Evolutionary conservation across 2,888 invertebrate species (phyloP).

Genomic region (Athalia circularis): DNA sequence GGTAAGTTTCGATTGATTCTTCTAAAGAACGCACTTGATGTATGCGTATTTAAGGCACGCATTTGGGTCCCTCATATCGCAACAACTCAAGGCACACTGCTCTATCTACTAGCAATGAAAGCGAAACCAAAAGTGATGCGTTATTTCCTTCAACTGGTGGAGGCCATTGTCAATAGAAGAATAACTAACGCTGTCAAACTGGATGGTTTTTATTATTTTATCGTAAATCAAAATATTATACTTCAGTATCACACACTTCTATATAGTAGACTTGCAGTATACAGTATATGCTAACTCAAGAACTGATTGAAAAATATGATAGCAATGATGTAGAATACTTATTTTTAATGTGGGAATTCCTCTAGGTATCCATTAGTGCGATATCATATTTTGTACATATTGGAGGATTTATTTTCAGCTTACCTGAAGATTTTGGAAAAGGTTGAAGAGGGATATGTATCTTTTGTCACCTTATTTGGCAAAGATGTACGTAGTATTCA

Average conservation of each 20-base stretch:
- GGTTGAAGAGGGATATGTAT: slow-evolving; percentile 62
- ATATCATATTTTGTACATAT: not conserved
- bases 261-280: not conserved
- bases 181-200: slow-evolving; percentile 64
- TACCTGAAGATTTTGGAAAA: slow-evolving; percentile 59
- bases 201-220: slow-evolving; percentile 58
- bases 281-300: not conserved
- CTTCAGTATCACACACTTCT: not conserved
- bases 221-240: slow-evolving; percentile 14
- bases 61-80: slow-evolving; percentile 64
- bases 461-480: slow-evolving; percentile 60
- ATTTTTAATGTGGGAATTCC: not conserved
- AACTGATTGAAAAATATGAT: not conserved
- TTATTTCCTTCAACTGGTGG: slow-evolving; percentile 64
- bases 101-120: slow-evolving; percentile 62
- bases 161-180: slow-evolving; percentile 63
- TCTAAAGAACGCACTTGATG: slow-evolving; percentile 29
- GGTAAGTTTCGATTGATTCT: slow-evolving; percentile 50
- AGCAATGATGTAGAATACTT: not conserved
- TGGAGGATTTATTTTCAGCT: slow-evolving; percentile 22
- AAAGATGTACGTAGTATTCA: slow-evolving; percentile 54
- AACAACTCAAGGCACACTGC: slow-evolving; percentile 61
- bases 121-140: slow-evolving; percentile 62
- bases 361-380: not conserved
- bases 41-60: slow-evolving; percentile 57